Percentiles rank a stretch among this genome's conserved stretches.
phyloP scores from a whole-genome alignment of 2,113 vertebrate species.

The Pardalotus punctatus region DNA sequence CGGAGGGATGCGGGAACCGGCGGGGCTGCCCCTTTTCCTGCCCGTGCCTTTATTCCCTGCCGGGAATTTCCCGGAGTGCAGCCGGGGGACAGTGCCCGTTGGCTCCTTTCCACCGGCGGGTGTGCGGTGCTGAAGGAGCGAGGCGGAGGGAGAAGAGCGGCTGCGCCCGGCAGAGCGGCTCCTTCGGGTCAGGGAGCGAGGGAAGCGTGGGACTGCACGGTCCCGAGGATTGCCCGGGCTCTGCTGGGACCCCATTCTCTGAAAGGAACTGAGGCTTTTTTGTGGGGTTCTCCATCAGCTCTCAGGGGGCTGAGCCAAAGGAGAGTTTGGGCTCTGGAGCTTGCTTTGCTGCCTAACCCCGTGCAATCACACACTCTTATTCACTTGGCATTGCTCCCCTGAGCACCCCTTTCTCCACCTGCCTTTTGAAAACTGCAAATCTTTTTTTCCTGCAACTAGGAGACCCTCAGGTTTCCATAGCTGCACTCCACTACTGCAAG shows the following conservation, averaged over 20 bases:
- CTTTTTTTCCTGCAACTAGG: neutral
- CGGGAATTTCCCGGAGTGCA: neutral
- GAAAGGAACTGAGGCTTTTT: neutral
- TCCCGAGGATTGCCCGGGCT: no score
- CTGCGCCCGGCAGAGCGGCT: neutral
- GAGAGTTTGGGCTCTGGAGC: neutral
- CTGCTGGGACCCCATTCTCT: neutral
- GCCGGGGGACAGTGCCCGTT: no score
- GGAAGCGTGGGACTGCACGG: accelerated
- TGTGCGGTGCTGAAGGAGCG: neutral
- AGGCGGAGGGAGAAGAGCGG: neutral
- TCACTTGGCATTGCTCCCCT: neutral
- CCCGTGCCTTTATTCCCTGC: neutral
- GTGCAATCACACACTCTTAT: accelerated
- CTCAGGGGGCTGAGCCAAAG: neutral
- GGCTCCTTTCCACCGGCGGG: neutral
- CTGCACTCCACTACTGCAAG: neutral
- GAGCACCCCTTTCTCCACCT: neutral
- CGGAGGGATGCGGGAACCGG: neutral
- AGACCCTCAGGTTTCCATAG: neutral
- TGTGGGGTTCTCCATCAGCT: accelerated
- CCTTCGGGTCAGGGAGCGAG: no score
- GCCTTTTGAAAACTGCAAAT: neutral
- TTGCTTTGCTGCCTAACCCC: neutral
- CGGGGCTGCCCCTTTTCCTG: no score